Percentiles rank a stretch among this genome's conserved stretches.
These are phyloP conservation scores for Apolygus lucorum DNA, from an alignment of 1,140 invertebrate genomes.

Conservation along the genomic window DNA sequence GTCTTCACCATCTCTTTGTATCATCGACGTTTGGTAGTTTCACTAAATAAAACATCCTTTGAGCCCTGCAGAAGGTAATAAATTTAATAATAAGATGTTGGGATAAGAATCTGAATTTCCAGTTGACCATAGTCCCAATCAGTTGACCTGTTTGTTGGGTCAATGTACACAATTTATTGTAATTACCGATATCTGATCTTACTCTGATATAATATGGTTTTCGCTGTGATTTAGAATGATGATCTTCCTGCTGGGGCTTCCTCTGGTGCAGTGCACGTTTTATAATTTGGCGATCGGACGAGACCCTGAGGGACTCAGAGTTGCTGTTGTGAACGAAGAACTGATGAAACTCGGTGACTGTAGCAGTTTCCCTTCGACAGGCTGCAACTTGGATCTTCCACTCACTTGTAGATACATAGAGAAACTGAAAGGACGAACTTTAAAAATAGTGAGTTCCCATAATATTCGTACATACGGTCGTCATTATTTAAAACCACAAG, in stretches of 20 bases:
- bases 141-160: too few relatives aligned
- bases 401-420: constrained; percentile 70
- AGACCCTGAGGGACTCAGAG: constrained; percentile 67
- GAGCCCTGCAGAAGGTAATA: too few relatives aligned
- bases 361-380: constrained; percentile 37
- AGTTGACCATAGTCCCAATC: too few relatives aligned
- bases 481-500: too few relatives aligned
- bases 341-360: constrained; percentile 37
- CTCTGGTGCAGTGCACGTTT: constrained; percentile 81
- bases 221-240: too few relatives aligned
- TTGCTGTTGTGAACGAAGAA: constrained; percentile 81
- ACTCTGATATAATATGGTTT: too few relatives aligned
- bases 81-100: too few relatives aligned
- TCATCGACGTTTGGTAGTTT: too few relatives aligned
- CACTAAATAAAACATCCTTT: too few relatives aligned
- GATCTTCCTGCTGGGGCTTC: constrained; percentile 80
- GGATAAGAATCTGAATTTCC: too few relatives aligned
- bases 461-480: neutral
- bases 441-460: constrained; percentile 44
- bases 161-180: neutral
- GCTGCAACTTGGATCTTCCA: constrained; percentile 49
- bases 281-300: constrained; percentile 91
- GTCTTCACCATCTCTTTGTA: too few relatives aligned
- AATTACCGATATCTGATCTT: too few relatives aligned
- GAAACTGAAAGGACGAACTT: constrained; percentile 50